Base-by-base conservation (phyloP, 2,113 vertebrate species). In the Daubentonia madagascariensis region DNA sequence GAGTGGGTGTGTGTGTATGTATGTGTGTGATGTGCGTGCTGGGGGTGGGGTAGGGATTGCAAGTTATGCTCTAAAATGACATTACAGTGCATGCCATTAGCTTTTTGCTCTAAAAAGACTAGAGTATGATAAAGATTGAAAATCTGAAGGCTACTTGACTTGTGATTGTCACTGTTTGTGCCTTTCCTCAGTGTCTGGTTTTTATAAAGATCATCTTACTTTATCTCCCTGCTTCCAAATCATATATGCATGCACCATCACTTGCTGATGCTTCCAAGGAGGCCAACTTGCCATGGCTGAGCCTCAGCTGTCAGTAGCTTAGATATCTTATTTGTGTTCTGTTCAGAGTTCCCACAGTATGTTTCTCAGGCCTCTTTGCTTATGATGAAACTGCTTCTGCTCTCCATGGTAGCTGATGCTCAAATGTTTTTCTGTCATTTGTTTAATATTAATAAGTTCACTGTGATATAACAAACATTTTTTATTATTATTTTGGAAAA, bases 401-500 rank as follows among this genome's bases (percentile, higher is more conserved):
- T 97, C 25, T 52, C 35, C 25, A 28, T 16, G 54, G 45, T 40
- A 88, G 52, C 23, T 50, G 23, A 84, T 52, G 37, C 52, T 95
- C 85, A 85, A 43, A 37, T 94, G 6, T 43, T 90, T 83, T 89
- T 59, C 87, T 94, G 35, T 54, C 57, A 75, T 84, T 85, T 14
- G 59, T 92, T 97, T 61, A 92, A 0, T 78, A 63, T 96, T 76
- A 92, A 88, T 63, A 22, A 94, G 16, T 12, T 16, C 18, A 83
- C 23, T 72, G 59, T 91, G 76, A 52, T 25, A 35, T 73, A 83
- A 78, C 32, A 92, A 70, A 52, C 20, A 28, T 63, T 88, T 35
- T 1, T 40, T 79, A 65, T 85, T n/a, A 48, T 85, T 91, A 83
- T 65, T 93, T 94, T 96, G 50, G 37, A 94, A 96, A 89, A 93